These are phyloP conservation scores for Enteromius afrohamiltoni DNA, from an alignment of 2,797 vertebrate genomes.

Conservation along the genomic window DNA sequence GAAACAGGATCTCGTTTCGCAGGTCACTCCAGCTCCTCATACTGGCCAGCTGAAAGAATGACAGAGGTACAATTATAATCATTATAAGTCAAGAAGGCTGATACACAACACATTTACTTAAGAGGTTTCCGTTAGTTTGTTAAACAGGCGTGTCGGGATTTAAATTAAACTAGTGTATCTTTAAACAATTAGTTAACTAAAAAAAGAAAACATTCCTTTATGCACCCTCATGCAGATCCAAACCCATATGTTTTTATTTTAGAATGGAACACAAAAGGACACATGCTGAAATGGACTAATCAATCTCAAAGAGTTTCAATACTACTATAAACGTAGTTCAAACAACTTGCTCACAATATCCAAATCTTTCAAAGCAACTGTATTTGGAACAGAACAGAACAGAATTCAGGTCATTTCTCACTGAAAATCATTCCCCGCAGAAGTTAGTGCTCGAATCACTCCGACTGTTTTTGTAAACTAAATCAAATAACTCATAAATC, in stretches of 20 bases:
- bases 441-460: not conserved
- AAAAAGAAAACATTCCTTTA: not conserved
- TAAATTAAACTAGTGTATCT: not conserved
- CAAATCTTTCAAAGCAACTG: not conserved
- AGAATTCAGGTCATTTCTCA: not conserved
- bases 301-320: not conserved
- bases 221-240: not conserved
- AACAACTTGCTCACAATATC: not conserved
- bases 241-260: not conserved
- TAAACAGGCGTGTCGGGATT: not conserved
- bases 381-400: not conserved
- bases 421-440: not conserved
- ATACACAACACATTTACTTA: not conserved
- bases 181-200: not conserved
- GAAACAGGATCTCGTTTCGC: constrained; percentile 90
- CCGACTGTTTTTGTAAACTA: not conserved
- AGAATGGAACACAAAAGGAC: not conserved
- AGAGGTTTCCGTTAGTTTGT: not conserved
- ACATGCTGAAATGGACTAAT: not conserved
- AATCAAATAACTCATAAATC: not conserved
- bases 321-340: not conserved
- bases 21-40: constrained; percentile 95
- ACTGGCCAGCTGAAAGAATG: constrained; percentile 77
- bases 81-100: no score
- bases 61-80: not conserved